Evolutionary conservation across 2,797 vertebrate genomes (phyloP).

Genomic region (Parambassis ranga): DNA sequence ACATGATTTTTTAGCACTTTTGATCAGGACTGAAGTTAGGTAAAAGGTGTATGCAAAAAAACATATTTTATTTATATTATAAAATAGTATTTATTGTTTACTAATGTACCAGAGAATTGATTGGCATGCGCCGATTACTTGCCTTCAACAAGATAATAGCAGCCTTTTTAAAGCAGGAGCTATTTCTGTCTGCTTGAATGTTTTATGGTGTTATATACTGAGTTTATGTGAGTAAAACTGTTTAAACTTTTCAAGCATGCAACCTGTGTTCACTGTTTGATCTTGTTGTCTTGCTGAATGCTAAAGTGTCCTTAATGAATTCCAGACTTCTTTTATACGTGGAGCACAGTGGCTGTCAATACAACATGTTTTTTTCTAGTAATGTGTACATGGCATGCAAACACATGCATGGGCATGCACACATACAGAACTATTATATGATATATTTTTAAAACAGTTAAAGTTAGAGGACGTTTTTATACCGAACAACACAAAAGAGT

Average conservation of each 20-base stretch:
- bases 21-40: no score
- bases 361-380: conserved; percentile 45
- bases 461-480: no score
- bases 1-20: no score
- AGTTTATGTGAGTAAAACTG: conserved; percentile 43
- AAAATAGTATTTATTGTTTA: no score
- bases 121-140: conserved; percentile 26
- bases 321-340: conserved; percentile 56
- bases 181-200: conserved; percentile 36
- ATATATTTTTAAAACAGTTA: no score
- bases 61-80: no score
- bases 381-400: conserved; percentile 46
- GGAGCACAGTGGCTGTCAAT: conserved; percentile 50
- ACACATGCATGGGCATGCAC: conserved; percentile 6
- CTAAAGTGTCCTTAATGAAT: conserved; percentile 61
- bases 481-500: no score
- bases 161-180: conserved; percentile 36
- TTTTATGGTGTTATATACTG: conserved; percentile 33
- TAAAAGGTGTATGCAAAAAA: no score
- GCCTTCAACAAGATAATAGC: conserved; percentile 29
- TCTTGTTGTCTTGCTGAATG: conserved; percentile 58
- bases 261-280: conserved; percentile 55
- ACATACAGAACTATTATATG: no score
- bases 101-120: conserved; percentile 30
- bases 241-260: conserved; percentile 56